Base-by-base conservation (phyloP, 2,888 invertebrate genomes). In the Cylindroiulus punctatus region DNA sequence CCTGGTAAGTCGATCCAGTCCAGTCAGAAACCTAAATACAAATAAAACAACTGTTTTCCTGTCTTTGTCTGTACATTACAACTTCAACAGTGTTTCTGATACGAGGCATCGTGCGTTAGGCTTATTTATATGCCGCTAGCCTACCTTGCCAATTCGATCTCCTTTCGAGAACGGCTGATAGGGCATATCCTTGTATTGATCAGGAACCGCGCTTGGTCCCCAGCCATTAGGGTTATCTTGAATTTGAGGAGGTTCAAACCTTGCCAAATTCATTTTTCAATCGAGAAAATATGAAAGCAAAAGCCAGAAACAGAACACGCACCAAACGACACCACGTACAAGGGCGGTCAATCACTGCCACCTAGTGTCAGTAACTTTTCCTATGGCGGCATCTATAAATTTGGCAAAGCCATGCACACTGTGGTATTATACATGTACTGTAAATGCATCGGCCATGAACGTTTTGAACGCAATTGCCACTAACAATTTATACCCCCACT, bases 91-190 rank as follows among this genome's bases (percentile, higher is more conserved):
- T n/a, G 8, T 7, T 40, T 40, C 40, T 40, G 40, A n/a, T 52
- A 52, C n/a, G 52, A 4, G 52, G 52, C 19, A n/a, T n/a, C 5
- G n/a, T 19, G 52, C n/a, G n/a, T 52, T 52, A 52, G 52, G 52
- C 52, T n/a, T 52, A 52, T n/a, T 0, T 19, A 52, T n/a, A 52
- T 52, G n/a, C n/a, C 19, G 5, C 8, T 40, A 7, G 8, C 86
- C 88, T 89, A 98, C 98, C 93, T 99, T 99, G 89, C 99, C 99
- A 88, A 99, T 93, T 89, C 98, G 95, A 92, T 99, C 99, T 88
- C 97, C 97, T 92, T 99, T 99, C 89, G 98, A 98, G 91, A 98
- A 99, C 76, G 98, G 98, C 92, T 99, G 99, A 92, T 99, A 99
- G 14, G 99, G 99, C 94, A 98, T 96, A 91, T 98, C 97, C 90